Conservation (phyloP, 2,797 vertebrate species). For the Pantherophis alleghaniensis region DNA sequence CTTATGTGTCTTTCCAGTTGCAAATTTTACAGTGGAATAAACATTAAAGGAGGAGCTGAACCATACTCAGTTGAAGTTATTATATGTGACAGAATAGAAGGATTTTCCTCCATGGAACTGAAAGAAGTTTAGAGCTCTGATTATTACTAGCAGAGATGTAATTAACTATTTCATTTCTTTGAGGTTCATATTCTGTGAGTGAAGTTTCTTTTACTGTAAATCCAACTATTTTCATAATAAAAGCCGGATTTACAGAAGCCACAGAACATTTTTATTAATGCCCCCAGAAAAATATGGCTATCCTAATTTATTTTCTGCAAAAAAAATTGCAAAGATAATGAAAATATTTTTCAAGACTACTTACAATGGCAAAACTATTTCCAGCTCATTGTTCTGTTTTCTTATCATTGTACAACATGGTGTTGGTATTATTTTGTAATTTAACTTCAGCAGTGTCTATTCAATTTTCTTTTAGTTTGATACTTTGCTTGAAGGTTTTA, state of each 20-base stretch:
- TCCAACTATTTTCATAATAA: neutral
- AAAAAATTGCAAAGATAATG: neutral
- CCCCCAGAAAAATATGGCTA: neutral
- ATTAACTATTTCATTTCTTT: neutral
- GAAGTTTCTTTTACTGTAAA: neutral
- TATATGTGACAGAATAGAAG: neutral
- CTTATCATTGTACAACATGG: neutral
- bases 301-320: neutral
- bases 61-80: neutral
- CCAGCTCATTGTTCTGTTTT: neutral
- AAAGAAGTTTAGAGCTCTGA: neutral
- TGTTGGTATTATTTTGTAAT: neutral
- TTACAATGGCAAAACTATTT: neutral
- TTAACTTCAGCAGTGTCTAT: neutral
- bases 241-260: slow-evolving; percentile 3
- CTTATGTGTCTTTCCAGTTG: neutral
- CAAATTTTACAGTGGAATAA: neutral
- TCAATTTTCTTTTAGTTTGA: neutral
- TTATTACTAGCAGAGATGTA: neutral
- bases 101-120: neutral
- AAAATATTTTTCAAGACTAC: neutral
- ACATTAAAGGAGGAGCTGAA: neutral
- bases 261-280: neutral
- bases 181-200: neutral
- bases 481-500: neutral